Evolutionary conservation across 2,797 vertebrate genomes (phyloP), one percentile per base, ranked within the genome.

Genomic region (Typhlichthys subterraneus): DNA sequence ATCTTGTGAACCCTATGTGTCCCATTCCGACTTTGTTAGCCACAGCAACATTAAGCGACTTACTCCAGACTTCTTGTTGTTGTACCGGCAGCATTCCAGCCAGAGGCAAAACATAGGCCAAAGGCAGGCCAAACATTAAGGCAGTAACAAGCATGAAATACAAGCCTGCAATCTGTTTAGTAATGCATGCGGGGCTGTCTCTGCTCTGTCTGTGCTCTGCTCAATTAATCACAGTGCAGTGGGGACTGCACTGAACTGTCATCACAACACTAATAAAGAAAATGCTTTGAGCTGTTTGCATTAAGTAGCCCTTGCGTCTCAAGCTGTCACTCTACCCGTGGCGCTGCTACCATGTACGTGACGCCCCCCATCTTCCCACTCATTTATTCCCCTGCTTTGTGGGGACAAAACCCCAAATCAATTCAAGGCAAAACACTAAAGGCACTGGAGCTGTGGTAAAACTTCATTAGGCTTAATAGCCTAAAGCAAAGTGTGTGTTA

Each of bases 391-490:
- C 63, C 73, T 77, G 76, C 80, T 81, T 79, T 65, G 10, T 11
- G 67, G 59, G 65, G 72, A 72, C 81, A 85, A 87, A 90, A 86
- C 85, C 87, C 79, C 75, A 72, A 84, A 79, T 80, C 85, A 69
- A 81, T 81, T 75, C 67, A 82, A 80, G 81, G 75, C 70, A 13
- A 82, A 87, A 87, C 74, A 85, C 82, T 84, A 65, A 76, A 81
- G 84, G 81, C 84, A 63, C 73, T 69, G 54, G 54, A 58, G 79
- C 47, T 48, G 47, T 48, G 47, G 69, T 62, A 73, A 86, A 85
- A 83, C 79, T 85, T 90, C 87, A 92, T 91, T 91, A 92, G 84
- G 84, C 83, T 86, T 89, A 90, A 88, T 86, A 83, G 87, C 83
- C 84, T 86, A 85, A 83, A 77, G 62, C 70, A 70, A 83, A 65